These are phyloP conservation scores for Eupithecia abbreviata DNA, from an alignment of 2,888 invertebrate species.

Conservation along the genomic window DNA sequence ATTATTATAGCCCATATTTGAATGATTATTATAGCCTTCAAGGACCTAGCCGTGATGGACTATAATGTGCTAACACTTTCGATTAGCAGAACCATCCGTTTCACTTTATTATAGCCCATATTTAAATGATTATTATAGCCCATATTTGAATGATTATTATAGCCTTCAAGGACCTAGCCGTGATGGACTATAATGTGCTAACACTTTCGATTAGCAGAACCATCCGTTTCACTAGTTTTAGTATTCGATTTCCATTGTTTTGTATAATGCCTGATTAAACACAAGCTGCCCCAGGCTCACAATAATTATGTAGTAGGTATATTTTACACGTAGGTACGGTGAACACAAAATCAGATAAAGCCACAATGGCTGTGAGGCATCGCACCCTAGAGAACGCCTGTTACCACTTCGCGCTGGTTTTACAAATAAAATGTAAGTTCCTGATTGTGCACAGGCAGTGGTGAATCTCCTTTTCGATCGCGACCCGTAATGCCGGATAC, in stretches of 20 bases:
- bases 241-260: not conserved
- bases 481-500: no score
- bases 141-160: no score
- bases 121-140: no score
- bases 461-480: not conserved
- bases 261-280: not conserved
- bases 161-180: no score
- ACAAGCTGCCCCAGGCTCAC: not conserved
- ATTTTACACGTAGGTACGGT: not conserved
- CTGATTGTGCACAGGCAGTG: not conserved
- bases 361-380: conserved; percentile 25
- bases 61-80: not conserved
- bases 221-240: not conserved
- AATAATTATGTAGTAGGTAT: not conserved
- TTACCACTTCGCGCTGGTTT: conserved; percentile 21
- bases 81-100: not conserved
- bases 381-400: conserved; percentile 22
- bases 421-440: conserved; percentile 1
- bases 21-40: no score
- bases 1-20: no score
- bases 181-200: no score
- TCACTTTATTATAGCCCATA: no score
- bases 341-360: conserved; percentile 23
- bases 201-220: not conserved
- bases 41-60: no score